phyloP scores from a whole-genome alignment of 2,888 invertebrate species.

The Trypoxylon attenuatum region DNA sequence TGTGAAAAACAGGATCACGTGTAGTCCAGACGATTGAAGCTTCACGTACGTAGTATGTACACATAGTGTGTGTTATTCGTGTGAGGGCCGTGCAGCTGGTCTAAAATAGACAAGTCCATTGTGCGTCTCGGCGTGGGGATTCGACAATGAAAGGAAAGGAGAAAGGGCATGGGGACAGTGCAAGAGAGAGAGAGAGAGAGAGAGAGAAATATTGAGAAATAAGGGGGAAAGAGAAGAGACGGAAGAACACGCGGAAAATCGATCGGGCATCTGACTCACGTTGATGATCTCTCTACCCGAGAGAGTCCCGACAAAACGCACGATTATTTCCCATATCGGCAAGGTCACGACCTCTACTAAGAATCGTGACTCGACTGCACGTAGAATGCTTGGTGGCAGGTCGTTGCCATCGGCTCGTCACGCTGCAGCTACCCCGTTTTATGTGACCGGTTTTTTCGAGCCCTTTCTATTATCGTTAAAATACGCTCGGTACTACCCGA shows the following conservation, averaged over 20 bases:
- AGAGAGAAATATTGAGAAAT: background rate
- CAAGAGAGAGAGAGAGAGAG: background rate
- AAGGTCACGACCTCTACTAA: conserved; percentile 54
- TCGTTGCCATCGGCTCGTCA: conserved; percentile 51
- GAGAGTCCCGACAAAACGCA: conserved; percentile 9
- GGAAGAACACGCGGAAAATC: conserved; percentile 33
- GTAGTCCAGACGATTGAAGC: background rate
- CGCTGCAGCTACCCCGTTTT: conserved; percentile 27
- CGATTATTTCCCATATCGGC: conserved; percentile 51
- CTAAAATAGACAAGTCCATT: conserved; percentile 47
- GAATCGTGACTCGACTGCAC: conserved; percentile 49
- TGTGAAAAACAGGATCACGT: background rate
- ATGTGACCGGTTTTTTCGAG: conserved; percentile 14
- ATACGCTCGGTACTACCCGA: too few species aligned
- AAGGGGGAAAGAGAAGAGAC: background rate
- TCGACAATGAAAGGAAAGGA: conserved; percentile 31
- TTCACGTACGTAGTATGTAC: background rate
- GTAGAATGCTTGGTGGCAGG: conserved; percentile 33
- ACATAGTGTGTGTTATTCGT: conserved; percentile 26
- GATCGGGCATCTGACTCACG: conserved; percentile 46
- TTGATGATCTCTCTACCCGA: conserved; percentile 15
- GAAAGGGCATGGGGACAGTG: background rate
- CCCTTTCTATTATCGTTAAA: too few species aligned
- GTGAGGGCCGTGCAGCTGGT: conserved; percentile 45
- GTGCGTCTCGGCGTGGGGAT: conserved; percentile 9